Evolutionary conservation across 1,140 invertebrate genomes (phyloP).

Genomic region (Apocrypta bakeri): DNA sequence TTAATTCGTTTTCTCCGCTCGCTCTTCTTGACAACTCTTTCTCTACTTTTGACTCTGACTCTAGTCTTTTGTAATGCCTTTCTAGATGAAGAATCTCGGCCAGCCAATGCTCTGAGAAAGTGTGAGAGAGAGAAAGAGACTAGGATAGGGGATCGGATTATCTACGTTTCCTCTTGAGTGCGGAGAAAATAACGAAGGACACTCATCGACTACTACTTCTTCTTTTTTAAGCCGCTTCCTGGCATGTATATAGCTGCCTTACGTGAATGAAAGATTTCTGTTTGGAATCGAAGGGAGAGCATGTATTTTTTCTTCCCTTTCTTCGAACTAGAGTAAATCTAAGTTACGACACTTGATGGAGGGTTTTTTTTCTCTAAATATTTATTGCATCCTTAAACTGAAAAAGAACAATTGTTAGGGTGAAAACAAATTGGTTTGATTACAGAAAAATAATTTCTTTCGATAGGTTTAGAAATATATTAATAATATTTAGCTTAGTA

Average conservation of each 20-base stretch:
- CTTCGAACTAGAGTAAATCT: slow-evolving; percentile 27
- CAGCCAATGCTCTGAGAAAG: no score
- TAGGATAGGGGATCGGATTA: slow-evolving; percentile 57
- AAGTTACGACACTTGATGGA: slow-evolving; percentile 31
- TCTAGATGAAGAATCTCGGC: slow-evolving; percentile 1
- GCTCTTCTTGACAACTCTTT: not conserved
- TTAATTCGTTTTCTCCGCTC: slow-evolving; percentile 10
- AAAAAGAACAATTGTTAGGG: no score
- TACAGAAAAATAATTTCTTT: no score
- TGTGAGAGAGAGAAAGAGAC: slow-evolving; percentile 12
- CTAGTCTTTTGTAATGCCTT: slow-evolving; percentile 12
- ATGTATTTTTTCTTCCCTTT: slow-evolving; percentile 21
- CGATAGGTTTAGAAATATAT: no score
- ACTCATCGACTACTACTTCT: slow-evolving; percentile 29
- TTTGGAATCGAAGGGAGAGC: not conserved
- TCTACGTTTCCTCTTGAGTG: slow-evolving; percentile 51
- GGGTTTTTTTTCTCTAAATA: slow-evolving; percentile 39
- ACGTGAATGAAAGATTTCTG: slow-evolving; percentile 37
- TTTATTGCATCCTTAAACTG: slow-evolving; percentile 45
- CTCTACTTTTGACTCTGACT: not conserved
- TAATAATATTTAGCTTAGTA: no score
- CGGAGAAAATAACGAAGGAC: slow-evolving; percentile 62
- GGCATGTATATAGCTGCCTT: not conserved
- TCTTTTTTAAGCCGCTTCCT: slow-evolving; percentile 47
- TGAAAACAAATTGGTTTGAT: no score